phyloP scores from a whole-genome alignment of 2,113 vertebrate species.

The Dasyprocta punctata region DNA sequence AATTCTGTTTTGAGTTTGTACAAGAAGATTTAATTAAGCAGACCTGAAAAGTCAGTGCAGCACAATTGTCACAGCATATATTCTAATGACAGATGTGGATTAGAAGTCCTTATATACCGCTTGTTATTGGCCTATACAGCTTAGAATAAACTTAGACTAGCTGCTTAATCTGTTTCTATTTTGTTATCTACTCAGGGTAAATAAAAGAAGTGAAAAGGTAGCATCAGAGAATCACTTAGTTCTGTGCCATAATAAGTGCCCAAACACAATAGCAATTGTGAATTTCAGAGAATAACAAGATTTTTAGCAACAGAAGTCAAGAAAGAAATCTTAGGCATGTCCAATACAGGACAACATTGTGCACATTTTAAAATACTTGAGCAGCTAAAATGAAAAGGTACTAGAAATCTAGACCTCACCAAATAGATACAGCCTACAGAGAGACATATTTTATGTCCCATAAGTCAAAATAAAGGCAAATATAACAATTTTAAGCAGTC shows the following conservation, averaged over 20 bases:
- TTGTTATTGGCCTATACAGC: background rate
- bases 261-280: background rate
- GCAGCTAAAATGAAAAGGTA: background rate
- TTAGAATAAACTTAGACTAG: background rate
- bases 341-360: background rate
- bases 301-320: background rate
- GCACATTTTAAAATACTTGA: background rate
- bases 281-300: background rate
- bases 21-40: background rate
- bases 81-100: background rate
- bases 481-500: background rate
- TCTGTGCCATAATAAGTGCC: background rate
- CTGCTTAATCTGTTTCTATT: background rate
- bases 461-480: background rate
- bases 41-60: background rate
- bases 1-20: background rate
- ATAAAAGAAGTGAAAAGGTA: background rate
- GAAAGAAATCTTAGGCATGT: background rate
- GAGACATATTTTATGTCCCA: background rate
- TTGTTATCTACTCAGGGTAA: background rate
- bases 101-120: background rate
- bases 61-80: rapidly evolving
- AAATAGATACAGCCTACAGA: background rate
- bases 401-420: background rate
- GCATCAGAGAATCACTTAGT: background rate